Base-by-base conservation (phyloP, 2,888 invertebrate species). In the Ypsolopha scabrella region DNA sequence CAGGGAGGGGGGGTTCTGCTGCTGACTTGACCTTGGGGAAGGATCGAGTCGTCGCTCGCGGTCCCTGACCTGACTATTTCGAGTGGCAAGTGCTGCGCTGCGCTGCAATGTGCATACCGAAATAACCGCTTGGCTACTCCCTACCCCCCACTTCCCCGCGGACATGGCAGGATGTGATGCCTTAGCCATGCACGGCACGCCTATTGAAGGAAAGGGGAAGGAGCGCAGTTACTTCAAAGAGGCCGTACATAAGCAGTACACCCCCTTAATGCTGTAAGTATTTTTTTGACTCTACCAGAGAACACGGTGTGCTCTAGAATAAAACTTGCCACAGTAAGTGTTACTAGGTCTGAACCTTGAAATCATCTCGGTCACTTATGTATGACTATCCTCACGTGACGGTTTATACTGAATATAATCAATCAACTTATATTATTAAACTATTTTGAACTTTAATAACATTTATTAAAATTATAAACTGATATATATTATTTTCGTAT, bases 51-150 rank as follows among this genome's bases (percentile, higher is more conserved):
- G 74, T 72, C 65, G 72, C 70, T 75, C 72, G 81, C 85, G 85
- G 85, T 85, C 85, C 85, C 83, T 85, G 85, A 85, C 85, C 85
- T 83, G 83, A 80, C 85, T 85, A 83, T 85, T 85, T 85, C 81
- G 74, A 85, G 85, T 85, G 80, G 86, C 85, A 82, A 85, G 85
- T 85, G 62, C 64, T 75, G 79, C 71, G 80, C 80, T 75, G 53
- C 54, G 54, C 58, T 82, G 82, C 85, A 86, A 85, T 86, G 83
- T 83, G 86, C 85, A 83, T 86, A 85, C 86, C 81, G 82, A 85
- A 86, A 86, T 86, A 86, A 81, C 80, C 75, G 75, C 75, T 72
- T 67, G 70, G 72, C 63, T 65, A 70, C 68, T 70, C 73, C 73
- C 68, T 68, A 63, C 70, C 58, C 64, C 65, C 58, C 67, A 56